phyloP scores from a whole-genome alignment of 2,888 invertebrate genomes.

The Ctenicera cuprea region DNA sequence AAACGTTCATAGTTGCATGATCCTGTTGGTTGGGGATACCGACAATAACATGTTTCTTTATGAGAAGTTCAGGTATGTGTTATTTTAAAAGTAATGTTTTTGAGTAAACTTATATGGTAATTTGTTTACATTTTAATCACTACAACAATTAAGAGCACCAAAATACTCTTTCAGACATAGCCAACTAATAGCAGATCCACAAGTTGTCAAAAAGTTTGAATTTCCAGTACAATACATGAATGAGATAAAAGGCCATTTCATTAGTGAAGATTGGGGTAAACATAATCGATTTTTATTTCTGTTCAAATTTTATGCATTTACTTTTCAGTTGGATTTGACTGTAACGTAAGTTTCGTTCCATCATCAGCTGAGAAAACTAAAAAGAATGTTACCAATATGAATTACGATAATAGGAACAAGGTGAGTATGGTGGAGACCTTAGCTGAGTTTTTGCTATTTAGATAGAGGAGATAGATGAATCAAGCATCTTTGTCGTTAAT shows the following conservation, averaged over 20 bases:
- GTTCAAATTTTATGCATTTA: conserved; percentile 31
- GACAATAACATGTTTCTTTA: conserved; percentile 78
- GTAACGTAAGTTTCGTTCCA: conserved; percentile 50
- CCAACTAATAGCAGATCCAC: conserved; percentile 71
- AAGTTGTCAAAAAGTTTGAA: conserved; percentile 71
- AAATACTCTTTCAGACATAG: conserved; percentile 64
- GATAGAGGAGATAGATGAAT: too few species aligned
- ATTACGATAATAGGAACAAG: not conserved
- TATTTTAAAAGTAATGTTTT: conserved; percentile 13
- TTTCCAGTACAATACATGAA: conserved; percentile 71
- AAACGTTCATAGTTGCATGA: conserved; percentile 74
- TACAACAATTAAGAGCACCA: too few species aligned
- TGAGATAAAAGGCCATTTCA: conserved; percentile 75
- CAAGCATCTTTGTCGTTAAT: too few species aligned
- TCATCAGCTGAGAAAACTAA: conserved; percentile 2
- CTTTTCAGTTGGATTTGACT: conserved; percentile 76
- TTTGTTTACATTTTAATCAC: too few species aligned
- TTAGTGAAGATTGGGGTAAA: conserved; percentile 78
- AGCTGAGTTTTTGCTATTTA: not conserved
- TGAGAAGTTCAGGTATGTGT: conserved; percentile 75
- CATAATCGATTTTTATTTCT: not conserved
- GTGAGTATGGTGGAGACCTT: too few species aligned
- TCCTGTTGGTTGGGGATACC: conserved; percentile 80
- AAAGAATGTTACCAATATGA: not conserved
- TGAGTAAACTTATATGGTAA: too few species aligned